Evolutionary conservation across 2,113 vertebrate species (phyloP).

Genomic region (Misgurnus anguillicaudatus): DNA sequence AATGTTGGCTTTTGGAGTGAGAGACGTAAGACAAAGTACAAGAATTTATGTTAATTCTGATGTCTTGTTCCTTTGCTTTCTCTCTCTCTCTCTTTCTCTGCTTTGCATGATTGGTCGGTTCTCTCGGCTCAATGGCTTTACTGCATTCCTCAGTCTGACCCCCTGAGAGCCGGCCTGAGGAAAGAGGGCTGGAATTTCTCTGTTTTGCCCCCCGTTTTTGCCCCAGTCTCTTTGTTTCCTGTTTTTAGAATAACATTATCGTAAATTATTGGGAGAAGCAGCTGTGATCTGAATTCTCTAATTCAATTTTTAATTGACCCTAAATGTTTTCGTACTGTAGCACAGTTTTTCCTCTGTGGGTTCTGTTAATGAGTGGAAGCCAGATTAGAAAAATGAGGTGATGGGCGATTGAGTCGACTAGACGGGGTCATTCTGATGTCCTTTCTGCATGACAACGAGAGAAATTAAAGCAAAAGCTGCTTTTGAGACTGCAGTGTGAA

Average conservation of each 20-base stretch:
- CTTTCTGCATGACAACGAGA: background rate
- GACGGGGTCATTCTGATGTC: background rate
- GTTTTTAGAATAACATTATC: background rate
- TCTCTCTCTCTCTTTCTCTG: background rate
- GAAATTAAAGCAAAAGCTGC: background rate
- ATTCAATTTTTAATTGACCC: background rate
- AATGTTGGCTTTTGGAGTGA: background rate
- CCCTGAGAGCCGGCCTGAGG: constrained; percentile 13
- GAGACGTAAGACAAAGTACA: background rate
- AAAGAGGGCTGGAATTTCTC: constrained; percentile 12
- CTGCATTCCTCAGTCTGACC: constrained; percentile 30
- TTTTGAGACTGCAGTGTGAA: background rate
- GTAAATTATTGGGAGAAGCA: background rate
- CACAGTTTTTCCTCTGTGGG: background rate
- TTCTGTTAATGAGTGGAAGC: constrained; percentile 1
- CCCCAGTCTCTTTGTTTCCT: constrained; percentile 1
- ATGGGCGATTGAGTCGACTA: background rate
- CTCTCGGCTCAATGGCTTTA: constrained; percentile 8
- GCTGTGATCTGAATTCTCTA: background rate
- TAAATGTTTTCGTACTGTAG: background rate
- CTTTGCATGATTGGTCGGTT: constrained; percentile 15
- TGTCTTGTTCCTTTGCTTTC: background rate
- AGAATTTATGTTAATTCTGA: constrained; percentile 30
- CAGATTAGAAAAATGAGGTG: background rate
- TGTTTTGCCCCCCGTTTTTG: background rate